A percentile compares a stretch with the other conserved stretches of the same genome.
Evolutionary conservation across 2,888 invertebrate genomes (phyloP).

Genomic region (Leucoptera coffeella): DNA sequence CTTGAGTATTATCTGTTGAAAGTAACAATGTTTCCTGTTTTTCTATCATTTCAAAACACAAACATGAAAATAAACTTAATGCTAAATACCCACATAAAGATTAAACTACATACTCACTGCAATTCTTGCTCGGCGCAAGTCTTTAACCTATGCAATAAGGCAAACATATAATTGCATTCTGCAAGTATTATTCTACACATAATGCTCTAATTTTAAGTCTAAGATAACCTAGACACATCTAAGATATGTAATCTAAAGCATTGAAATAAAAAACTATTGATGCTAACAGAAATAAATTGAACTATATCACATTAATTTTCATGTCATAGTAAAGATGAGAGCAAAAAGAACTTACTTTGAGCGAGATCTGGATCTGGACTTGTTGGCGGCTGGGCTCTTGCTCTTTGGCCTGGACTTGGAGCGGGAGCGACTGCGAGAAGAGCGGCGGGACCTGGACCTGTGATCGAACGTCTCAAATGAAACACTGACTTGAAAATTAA

Average conservation of each 20-base stretch:
- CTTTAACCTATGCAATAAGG: too few relatives aligned
- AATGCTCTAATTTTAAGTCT: neutral
- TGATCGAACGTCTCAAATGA: constrained; percentile 27
- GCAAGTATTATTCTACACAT: neutral
- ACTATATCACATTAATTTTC: constrained; percentile 1
- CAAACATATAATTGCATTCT: too few relatives aligned
- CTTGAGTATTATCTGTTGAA: too few relatives aligned
- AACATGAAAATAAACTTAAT: too few relatives aligned
- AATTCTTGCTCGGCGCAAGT: too few relatives aligned
- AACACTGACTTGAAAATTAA: neutral
- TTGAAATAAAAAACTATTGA: constrained; percentile 4
- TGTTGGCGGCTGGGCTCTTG: constrained; percentile 65
- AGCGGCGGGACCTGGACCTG: constrained; percentile 56
- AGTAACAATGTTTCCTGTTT: too few relatives aligned
- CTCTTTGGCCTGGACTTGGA: constrained; percentile 62
- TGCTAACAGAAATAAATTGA: too few relatives aligned
- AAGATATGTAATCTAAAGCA: constrained; percentile 12
- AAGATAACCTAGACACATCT: constrained; percentile 10
- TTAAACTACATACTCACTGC: too few relatives aligned
- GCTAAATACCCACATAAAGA: too few relatives aligned
- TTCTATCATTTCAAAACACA: too few relatives aligned
- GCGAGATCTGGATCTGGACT: constrained; percentile 70
- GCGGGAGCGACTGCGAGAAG: constrained; percentile 41
- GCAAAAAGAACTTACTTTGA: constrained; percentile 74
- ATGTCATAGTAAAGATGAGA: neutral